Base-by-base conservation (phyloP, 35 echinoderm and acorn worm species). In the Strongylocentrotus purpuratus region DNA sequence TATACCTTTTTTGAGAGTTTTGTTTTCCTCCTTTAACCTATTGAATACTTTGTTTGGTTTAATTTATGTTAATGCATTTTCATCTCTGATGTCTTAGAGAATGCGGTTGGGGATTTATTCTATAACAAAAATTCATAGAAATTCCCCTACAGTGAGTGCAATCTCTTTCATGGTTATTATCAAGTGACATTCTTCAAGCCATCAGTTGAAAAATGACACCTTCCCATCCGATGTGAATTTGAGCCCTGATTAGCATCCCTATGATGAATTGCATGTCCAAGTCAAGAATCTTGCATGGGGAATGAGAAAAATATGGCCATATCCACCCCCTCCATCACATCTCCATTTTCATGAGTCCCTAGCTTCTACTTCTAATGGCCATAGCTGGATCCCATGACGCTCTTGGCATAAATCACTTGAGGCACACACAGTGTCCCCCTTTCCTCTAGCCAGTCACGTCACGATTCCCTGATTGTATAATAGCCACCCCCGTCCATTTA, bases 261-360 rank as follows among this genome's bases (percentile, higher is more conserved):
- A 78, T 78, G 65, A 78, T 78, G 20, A 78, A 78, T n/a, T 4
- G 28, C 65, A 28, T 28, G 65, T 78, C 65, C 25, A 78, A 78
- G 6, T 78, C 65, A 28, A 78, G 65, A 8, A 78, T n/a, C 65
- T 78, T 22, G 22, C 65, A 28, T 28, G 65, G 65, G 65, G 65
- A 78, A 22, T 78, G 65, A 78, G 65, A 78, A 78, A 59, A 78
- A 78, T 78, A 78, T 78, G 65, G 65, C 65, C 65, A 78, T 78
- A 18, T 89, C 87, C 87, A 45, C 87, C 87, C 87, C 87, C 87
- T 89, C 87, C 87, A 89, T 89, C 45, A 5, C 45, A 46, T 89
- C 87, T 89, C 12, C 45, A 89, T 89, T 89, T 89, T 89, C 87
- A 89, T 89, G 87, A 89, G 87, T 89, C 87, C 87, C 87, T 20